Base-by-base conservation (phyloP, 1,140 invertebrate genomes). In the Arion vulgaris region DNA sequence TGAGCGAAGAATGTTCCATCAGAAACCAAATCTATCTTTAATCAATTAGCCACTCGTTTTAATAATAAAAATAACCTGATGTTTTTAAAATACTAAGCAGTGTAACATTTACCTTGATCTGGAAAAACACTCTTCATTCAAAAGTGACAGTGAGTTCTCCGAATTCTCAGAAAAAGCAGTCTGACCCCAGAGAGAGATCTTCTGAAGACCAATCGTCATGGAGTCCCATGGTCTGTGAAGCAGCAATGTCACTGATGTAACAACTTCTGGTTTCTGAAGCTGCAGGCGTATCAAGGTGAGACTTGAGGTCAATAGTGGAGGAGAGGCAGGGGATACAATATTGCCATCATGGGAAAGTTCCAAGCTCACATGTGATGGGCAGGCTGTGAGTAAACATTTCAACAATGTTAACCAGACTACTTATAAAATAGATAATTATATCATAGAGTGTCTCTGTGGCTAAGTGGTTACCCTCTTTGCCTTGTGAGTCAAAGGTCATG, bases 331-430 rank as follows among this genome's bases (percentile, higher is more conserved):
- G 4, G 94, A 94, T 2, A 95, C 88, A 85, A 86, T 93, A 66
- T 89, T 88, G 57, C 93, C 93, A 89, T 94, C 94, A 38, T 94
- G 91, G n/a, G 94, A 94, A 36, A 94, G 92, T 92, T 98, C 97
- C 45, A 98, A 92, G 17, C 95, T 96, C 0, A 98, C 96, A n/a
- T 95, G 96, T 15, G 96, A 96, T 9, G 97, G 97, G 87, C 96
- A 97, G 9, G 96, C 96, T 94, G 90, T 62, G 19, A 34, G 5
- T 39, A 66, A 66, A 23, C 41, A 45, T 45, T 5, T 45, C 5
- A 45, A 45, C 41, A 45, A 15, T 45, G 41, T 45, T 45, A 45
- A 45, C 15, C 41, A 45, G 5, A 45, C n/a, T n/a, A n/a, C n/a
- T n/a, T n/a, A n/a, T n/a, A n/a, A n/a, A n/a, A n/a, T n/a, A n/a